phyloP scores from a whole-genome alignment of 2,113 vertebrate species.

The Polypterus senegalus region DNA sequence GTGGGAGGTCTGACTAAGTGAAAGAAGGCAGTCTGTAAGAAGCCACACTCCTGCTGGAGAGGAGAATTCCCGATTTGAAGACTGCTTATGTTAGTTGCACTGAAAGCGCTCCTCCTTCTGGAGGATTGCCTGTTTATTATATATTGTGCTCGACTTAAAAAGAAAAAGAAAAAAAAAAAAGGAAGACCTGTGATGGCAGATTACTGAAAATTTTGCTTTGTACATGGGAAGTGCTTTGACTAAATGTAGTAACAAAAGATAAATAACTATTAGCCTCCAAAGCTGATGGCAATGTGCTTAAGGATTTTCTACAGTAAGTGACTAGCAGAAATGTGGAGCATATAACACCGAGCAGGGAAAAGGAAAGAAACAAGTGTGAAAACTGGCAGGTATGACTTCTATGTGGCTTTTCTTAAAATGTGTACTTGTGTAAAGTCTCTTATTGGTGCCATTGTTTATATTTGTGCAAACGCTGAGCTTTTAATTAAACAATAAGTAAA shows the following conservation, averaged over 20 bases:
- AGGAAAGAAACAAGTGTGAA: too few species aligned
- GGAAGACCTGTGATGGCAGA: background rate
- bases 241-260: too few species aligned
- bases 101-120: background rate
- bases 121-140: background rate
- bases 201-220: background rate
- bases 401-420: too few species aligned
- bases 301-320: too few species aligned
- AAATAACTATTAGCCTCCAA: constrained; percentile 8
- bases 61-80: constrained; percentile 21
- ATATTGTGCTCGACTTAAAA: background rate
- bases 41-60: constrained; percentile 32
- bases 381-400: too few species aligned
- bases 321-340: too few species aligned
- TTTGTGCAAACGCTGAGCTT: too few species aligned
- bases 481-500: too few species aligned
- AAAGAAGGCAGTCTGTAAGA: constrained; percentile 33
- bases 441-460: too few species aligned
- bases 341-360: too few species aligned
- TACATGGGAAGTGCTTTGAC: background rate
- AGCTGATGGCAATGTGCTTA: constrained; percentile 2
- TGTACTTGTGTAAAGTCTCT: too few species aligned
- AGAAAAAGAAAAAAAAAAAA: background rate
- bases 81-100: constrained; percentile 9
- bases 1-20: constrained; percentile 43